phyloP scores from a whole-genome alignment of 1,140 invertebrate species.

The Melipona quadrifasciata region DNA sequence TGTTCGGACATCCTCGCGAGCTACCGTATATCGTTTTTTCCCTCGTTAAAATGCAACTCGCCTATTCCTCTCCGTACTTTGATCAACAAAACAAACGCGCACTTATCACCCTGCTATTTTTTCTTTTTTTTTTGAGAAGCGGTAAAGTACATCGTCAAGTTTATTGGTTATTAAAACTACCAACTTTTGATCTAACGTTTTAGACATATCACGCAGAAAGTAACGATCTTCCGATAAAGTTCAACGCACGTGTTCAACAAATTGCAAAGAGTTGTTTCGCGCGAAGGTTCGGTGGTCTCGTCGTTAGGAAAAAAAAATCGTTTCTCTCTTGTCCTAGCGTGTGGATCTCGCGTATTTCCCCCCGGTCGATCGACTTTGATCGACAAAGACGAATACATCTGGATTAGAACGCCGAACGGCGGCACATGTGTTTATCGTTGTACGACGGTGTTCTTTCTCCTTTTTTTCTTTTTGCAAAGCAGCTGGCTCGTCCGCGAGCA shows the following conservation, averaged over 20 bases:
- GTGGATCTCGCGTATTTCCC: background rate
- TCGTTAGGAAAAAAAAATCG: rapidly evolving
- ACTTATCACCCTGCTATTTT: background rate
- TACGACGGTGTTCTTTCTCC: background rate
- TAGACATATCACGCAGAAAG: too few species aligned
- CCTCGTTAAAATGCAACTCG: background rate
- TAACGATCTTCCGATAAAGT: too few species aligned
- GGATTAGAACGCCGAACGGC: background rate
- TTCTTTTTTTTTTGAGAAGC: too few species aligned
- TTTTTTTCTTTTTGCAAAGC: background rate
- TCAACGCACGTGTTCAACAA: too few species aligned
- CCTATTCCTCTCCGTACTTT: too few species aligned
- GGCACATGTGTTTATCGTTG: background rate
- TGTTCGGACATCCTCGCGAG: background rate
- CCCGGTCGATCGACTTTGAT: background rate
- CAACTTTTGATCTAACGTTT: too few species aligned
- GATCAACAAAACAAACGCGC: background rate
- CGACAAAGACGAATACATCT: background rate
- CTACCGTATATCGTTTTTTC: background rate
- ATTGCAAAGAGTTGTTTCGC: too few species aligned
- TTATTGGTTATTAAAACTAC: too few species aligned
- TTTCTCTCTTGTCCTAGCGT: background rate
- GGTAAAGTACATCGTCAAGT: too few species aligned
- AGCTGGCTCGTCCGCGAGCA: background rate
- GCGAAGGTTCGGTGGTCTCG: too few species aligned